Conservation (phyloP, 2,888 invertebrate species). For the Hypselothyrea guttata region DNA sequence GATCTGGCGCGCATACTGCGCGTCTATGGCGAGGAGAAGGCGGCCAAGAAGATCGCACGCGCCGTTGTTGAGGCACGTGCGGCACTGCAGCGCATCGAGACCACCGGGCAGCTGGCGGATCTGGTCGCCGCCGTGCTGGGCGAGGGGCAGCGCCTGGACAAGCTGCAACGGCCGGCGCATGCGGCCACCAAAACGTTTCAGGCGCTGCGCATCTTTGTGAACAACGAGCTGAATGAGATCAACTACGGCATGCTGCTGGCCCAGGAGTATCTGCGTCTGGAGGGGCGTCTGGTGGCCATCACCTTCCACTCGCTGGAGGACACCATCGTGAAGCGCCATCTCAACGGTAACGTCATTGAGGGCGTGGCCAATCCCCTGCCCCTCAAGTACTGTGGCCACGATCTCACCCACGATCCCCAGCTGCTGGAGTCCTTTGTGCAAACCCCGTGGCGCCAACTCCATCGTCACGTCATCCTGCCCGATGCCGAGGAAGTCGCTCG, state of each 20-base stretch:
- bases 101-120: slow-evolving; percentile 91
- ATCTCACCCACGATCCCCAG: slow-evolving; percentile 84
- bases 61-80: slow-evolving; percentile 92
- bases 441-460: slow-evolving; percentile 89
- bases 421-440: slow-evolving; percentile 85
- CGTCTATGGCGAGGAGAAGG: slow-evolving; percentile 95
- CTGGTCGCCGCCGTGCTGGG: slow-evolving; percentile 86
- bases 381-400: slow-evolving; percentile 87
- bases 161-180: slow-evolving; percentile 89
- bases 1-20: slow-evolving; percentile 93
- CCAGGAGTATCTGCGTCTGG: slow-evolving; percentile 88
- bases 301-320: slow-evolving; percentile 97
- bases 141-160: slow-evolving; percentile 86
- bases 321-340: slow-evolving; percentile 94
- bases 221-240: slow-evolving; percentile 97
- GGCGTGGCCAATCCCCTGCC: slow-evolving; percentile 88
- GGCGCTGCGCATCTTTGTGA: slow-evolving; percentile 96
- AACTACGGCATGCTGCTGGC: slow-evolving; percentile 93
- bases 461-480: slow-evolving; percentile 91
- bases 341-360: slow-evolving; percentile 89
- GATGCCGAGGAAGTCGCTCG: slow-evolving; percentile 87
- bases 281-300: slow-evolving; percentile 91
- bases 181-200: slow-evolving; percentile 96
- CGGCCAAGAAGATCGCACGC: slow-evolving; percentile 92
- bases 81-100: slow-evolving; percentile 88